Evolutionary conservation across 2,113 vertebrate species (phyloP).

Genomic region (Cynopterus brachyotis): DNA sequence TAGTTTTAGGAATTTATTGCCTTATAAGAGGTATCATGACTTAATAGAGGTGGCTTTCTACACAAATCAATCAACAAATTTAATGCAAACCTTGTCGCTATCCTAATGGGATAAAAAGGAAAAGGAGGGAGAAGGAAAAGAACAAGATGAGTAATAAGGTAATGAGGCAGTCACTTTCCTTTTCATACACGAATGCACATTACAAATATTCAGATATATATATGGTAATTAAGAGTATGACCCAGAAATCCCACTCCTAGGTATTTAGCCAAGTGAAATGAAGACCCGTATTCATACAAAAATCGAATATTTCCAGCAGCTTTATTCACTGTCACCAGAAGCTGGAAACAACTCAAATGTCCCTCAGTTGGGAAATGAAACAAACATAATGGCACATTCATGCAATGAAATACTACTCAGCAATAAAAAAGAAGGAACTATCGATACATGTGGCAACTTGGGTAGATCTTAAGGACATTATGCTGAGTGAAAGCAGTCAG

Average conservation of each 20-base stretch:
- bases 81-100: not conserved
- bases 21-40: not conserved
- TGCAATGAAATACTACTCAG: not conserved
- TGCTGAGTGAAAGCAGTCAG: not conserved
- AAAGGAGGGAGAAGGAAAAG: not conserved
- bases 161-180: not conserved
- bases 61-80: not conserved
- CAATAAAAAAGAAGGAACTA: not conserved
- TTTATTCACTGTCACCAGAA: not conserved
- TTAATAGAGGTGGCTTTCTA: not conserved
- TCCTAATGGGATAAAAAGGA: not conserved
- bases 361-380: not conserved
- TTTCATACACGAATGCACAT: not conserved
- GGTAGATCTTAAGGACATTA: not conserved
- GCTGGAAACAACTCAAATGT: not conserved
- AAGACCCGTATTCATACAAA: not conserved
- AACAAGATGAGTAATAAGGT: not conserved
- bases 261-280: not conserved
- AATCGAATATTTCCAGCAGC: not conserved
- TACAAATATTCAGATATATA: not conserved
- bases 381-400: not conserved
- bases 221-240: not conserved
- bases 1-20: not conserved
- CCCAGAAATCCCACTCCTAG: not conserved
- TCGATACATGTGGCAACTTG: fast-evolving